Base-by-base conservation (phyloP, 2,113 vertebrate genomes). In the Vanacampus margaritifer region DNA sequence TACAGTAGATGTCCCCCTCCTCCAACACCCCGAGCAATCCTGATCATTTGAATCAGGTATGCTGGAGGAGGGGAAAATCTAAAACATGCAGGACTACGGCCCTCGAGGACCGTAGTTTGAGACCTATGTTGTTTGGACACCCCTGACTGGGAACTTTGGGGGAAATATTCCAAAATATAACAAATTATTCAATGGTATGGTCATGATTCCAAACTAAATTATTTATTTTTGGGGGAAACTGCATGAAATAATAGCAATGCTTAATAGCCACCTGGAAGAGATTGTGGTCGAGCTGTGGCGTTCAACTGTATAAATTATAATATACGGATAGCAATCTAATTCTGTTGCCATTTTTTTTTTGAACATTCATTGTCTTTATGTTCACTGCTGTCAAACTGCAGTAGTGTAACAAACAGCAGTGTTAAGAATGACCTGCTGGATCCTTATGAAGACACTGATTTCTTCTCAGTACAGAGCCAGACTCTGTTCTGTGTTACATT, bases 401-500 rank as follows among this genome's bases (percentile, higher is more conserved):
- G 69, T 69, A 13, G n/a, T 56, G 37, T 64, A 43, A 54, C 23
- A 26, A 26, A 69, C 45, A 65, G 53, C 13, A 14, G 13, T 10
- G 32, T 64, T 26, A 23, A 0, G 0, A 64, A 9, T n/a, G 19
- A 45, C 54, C 0, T 28, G 54, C 53, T 23, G 28, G 16, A 19
- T 26, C 59, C 11, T 59, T 32, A 48, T 35, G 37, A 66, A 57
- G 66, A 73, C 1, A 16, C 35, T 43, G 21, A 59, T n/a, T 36
- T 64, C 59, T 59, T 37, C 36, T 45, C 28, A 50, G 57, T 19
- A 5, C 0, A 11, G 32, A 63, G 62, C 58, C 39, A 45, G 16
- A 3, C 26, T 6, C 8, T 51, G 39, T 62, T 78, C 43, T 62
- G 45, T 59, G 56, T 46, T 68, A 8, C 62, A 39, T 64, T 54